phyloP scores from a whole-genome alignment of 53 echinoderm and acorn worm genomes.

The Echinometra lucunter region DNA sequence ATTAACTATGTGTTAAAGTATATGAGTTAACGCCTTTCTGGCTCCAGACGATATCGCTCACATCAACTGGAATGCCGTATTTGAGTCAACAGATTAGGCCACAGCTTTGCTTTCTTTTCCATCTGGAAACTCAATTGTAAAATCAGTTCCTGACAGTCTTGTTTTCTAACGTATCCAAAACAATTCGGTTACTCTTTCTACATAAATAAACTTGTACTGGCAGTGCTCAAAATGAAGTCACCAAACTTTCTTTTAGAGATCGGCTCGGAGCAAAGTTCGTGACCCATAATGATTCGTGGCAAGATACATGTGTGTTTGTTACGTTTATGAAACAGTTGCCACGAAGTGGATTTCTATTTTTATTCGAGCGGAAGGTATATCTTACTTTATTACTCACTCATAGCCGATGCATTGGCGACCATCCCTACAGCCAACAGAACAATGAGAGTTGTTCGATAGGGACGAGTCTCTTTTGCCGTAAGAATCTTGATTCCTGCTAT shows the following conservation, averaged over 20 bases:
- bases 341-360: background rate
- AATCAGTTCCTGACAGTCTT: background rate
- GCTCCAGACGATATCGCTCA: too few species aligned
- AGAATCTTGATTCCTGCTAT: conserved; percentile 29
- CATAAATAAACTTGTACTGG: background rate
- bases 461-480: conserved; percentile 49
- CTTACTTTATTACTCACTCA: conserved; percentile 67
- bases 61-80: background rate
- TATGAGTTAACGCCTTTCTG: too few species aligned
- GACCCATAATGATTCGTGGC: too few species aligned
- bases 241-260: too few species aligned
- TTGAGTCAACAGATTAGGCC: background rate
- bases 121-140: background rate
- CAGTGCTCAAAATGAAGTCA: too few species aligned
- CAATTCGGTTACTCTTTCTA: background rate
- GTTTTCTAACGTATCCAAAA: background rate
- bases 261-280: too few species aligned
- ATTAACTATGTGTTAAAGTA: too few species aligned
- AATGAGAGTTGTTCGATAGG: conserved; percentile 48
- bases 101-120: background rate
- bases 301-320: too few species aligned
- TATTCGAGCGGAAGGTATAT: background rate
- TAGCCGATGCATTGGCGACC: conserved; percentile 57
- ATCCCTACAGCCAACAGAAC: conserved; percentile 61
- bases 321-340: too few species aligned